Evolutionary conservation across 1,140 invertebrate genomes (phyloP), one percentile per base, ranked within the genome.

Genomic region (Drosophila pallidifrons): DNA sequence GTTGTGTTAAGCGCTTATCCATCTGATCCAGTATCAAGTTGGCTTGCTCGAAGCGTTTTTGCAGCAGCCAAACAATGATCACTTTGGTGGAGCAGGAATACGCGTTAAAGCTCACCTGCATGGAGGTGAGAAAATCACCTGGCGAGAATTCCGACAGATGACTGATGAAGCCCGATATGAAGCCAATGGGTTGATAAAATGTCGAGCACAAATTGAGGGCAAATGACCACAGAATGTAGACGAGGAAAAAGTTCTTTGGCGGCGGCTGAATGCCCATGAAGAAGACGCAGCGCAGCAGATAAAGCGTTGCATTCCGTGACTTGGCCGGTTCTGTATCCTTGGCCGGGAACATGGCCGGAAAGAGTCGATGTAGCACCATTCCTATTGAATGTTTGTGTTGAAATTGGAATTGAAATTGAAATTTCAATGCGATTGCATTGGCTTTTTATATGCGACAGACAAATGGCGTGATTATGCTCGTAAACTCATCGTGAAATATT

Each of bases 71-170:
- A 0, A 89, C 75, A 47, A 89, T 85, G 1, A 89, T 16, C 11
- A 89, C 85, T 32, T 89, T 89, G 15, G 72, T 61, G 41, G 86
- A 85, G 25, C 85, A 89, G 6, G 86, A 74, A 72, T 78, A 90
- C 2, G 81, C 85, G 58, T 89, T 89, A 10, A 89, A 79, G 2
- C 78, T 81, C 45, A 88, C 85, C 47, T 88, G 85, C 28, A 88
- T 38, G 3, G 85, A 88, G 35, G 81, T 81, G 41, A 88, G 85
- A 43, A 88, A 85, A n/a, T 88, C 81, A 1, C 85, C 75, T 0
- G 85, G 86, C 1, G 85, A 70, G 30, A 76, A 85, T 58, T 88
- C 85, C 10, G 74, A 78, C 6, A 88, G 20, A 13, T 88, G 85
- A 5, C 49, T 76, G 4, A 88, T 72, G 28, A 79, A 81, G 16